phyloP scores from a whole-genome alignment of 2,797 vertebrate genomes.

The Eulemur mongoz region DNA sequence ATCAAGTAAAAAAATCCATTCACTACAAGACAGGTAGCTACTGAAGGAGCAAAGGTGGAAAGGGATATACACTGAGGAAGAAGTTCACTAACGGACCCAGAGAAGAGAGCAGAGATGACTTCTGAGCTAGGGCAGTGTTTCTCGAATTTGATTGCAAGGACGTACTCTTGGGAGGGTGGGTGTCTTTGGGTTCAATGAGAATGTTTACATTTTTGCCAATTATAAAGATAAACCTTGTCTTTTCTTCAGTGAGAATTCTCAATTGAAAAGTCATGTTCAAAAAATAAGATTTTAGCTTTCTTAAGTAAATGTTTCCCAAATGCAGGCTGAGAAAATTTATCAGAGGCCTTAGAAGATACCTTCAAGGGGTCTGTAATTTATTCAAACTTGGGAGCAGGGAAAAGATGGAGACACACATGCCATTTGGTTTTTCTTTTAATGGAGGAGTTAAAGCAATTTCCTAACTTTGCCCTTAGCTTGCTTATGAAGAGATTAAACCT shows the following conservation, averaged over 20 bases:
- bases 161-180: not conserved
- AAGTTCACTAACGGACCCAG: not conserved
- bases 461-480: slow-evolving; percentile 5
- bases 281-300: not conserved
- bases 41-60: not conserved
- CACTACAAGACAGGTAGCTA: not conserved
- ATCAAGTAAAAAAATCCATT: not conserved
- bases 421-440: not conserved
- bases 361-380: not conserved
- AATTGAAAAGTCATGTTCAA: slow-evolving; percentile 22
- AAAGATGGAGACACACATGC: not conserved
- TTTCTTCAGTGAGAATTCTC: slow-evolving; percentile 27
- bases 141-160: not conserved
- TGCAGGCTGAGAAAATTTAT: not conserved
- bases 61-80: not conserved
- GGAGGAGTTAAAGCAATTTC: not conserved
- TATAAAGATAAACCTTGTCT: slow-evolving; percentile 15
- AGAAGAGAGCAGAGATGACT: not conserved
- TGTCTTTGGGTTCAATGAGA: not conserved
- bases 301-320: slow-evolving; percentile 11
- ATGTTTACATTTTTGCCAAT: slow-evolving; percentile 10
- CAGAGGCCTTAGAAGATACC: not conserved
- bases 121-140: not conserved
- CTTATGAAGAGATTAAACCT: not conserved
- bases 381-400: not conserved